Conservation (phyloP, 2,113 vertebrate genomes). For the Mesocricetus auratus region DNA sequence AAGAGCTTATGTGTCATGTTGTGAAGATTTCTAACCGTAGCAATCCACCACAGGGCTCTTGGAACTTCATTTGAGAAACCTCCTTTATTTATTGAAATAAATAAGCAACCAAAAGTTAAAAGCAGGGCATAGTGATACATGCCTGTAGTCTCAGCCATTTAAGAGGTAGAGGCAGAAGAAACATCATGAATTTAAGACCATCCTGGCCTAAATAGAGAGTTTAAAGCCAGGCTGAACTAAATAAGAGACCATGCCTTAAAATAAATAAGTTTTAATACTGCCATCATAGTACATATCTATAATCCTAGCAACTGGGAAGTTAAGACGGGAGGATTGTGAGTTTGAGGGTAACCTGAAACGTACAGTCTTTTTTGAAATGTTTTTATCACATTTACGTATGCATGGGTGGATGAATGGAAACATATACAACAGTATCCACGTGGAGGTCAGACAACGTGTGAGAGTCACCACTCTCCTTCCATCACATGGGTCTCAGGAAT, state of each 20-base stretch:
- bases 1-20: slow-evolving; percentile 32
- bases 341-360: not conserved
- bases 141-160: not conserved
- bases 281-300: not conserved
- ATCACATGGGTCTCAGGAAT: not conserved
- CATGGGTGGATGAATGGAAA: too few relatives aligned
- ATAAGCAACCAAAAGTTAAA: not conserved
- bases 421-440: not conserved
- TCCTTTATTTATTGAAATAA: slow-evolving; percentile 50
- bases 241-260: not conserved
- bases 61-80: slow-evolving; percentile 41
- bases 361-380: not conserved
- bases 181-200: not conserved
- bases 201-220: not conserved
- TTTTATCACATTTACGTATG: not conserved
- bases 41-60: slow-evolving; percentile 42
- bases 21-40: slow-evolving; percentile 37
- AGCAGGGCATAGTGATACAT: not conserved
- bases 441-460: not conserved
- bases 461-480: not conserved
- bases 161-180: not conserved
- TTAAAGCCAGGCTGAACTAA: not conserved
- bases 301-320: not conserved
- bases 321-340: not conserved
- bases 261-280: not conserved